Percentiles rank a stretch among this genome's conserved stretches.
Conservation (phyloP, 2,888 invertebrate species). For the Metellina segmentata region DNA sequence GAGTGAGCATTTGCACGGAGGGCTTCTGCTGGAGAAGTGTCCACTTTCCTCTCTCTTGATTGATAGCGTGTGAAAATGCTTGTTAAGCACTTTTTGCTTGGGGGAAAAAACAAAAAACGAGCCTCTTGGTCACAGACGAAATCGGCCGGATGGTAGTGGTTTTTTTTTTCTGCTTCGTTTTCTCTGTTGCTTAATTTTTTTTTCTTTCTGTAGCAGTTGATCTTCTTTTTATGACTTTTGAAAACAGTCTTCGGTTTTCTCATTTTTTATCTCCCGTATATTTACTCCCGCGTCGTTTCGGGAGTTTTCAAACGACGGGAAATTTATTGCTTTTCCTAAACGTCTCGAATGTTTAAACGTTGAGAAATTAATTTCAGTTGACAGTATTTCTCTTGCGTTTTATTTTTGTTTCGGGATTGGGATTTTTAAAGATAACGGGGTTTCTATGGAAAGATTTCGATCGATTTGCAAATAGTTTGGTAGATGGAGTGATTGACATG, state of each 20-base stretch:
- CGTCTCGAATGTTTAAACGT: slow-evolving; percentile 30
- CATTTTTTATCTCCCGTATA: not conserved
- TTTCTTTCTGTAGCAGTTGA: not conserved
- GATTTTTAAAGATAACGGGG: no score
- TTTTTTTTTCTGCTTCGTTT: not conserved
- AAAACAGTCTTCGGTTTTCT: not conserved
- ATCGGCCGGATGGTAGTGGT: not conserved
- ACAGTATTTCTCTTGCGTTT: slow-evolving; percentile 8
- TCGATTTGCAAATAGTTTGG: no score
- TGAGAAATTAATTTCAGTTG: slow-evolving; percentile 53
- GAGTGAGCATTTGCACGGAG: not conserved
- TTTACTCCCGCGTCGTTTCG: no score
- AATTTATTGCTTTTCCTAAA: slow-evolving; percentile 55
- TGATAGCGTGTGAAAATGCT: slow-evolving; percentile 3
- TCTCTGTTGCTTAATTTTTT: slow-evolving; percentile 8
- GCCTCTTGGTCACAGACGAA: no score
- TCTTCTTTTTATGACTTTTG: slow-evolving; percentile 46
- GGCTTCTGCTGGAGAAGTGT: not conserved
- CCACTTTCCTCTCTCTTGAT: no score
- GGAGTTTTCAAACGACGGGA: slow-evolving; percentile 7
- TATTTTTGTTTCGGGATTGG: not conserved
- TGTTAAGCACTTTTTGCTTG: not conserved
- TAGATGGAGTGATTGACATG: no score
- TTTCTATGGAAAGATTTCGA: no score
- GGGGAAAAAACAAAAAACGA: not conserved